Evolutionary conservation across 1,140 invertebrate species (phyloP).

Genomic region (Pectinophora gossypiella): DNA sequence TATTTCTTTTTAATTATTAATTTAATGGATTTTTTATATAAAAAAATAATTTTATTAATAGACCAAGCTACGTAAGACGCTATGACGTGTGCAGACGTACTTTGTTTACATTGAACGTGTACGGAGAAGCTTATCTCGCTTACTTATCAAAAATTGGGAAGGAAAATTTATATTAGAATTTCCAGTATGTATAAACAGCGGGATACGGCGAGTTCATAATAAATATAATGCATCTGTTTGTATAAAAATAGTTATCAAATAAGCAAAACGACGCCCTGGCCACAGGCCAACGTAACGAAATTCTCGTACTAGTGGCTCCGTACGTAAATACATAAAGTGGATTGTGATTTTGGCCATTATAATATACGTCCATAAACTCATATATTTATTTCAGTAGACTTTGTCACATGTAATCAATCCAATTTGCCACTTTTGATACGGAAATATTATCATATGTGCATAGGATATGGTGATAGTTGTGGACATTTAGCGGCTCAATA

Average conservation of each 20-base stretch:
- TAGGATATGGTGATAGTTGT: too few species aligned
- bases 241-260: slow-evolving; percentile 45
- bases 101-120: not conserved
- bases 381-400: too few species aligned
- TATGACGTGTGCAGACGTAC: not conserved
- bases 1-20: not conserved
- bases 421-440: too few species aligned
- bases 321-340: too few species aligned
- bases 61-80: not conserved
- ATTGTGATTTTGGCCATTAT: too few species aligned
- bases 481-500: too few species aligned
- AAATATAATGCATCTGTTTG: slow-evolving; percentile 1
- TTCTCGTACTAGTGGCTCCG: too few species aligned
- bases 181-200: not conserved
- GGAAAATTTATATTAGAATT: not conserved
- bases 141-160: not conserved
- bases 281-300: slow-evolving; percentile 31
- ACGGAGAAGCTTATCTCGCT: not conserved
- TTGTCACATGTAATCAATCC: too few species aligned
- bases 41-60: not conserved
- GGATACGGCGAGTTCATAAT: not conserved
- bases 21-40: not conserved
- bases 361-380: too few species aligned
- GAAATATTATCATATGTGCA: too few species aligned
- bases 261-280: slow-evolving; percentile 41